These are phyloP conservation scores for Melangyna quadrimaculata DNA, from an alignment of 2,888 invertebrate genomes.

Conservation along the genomic window DNA sequence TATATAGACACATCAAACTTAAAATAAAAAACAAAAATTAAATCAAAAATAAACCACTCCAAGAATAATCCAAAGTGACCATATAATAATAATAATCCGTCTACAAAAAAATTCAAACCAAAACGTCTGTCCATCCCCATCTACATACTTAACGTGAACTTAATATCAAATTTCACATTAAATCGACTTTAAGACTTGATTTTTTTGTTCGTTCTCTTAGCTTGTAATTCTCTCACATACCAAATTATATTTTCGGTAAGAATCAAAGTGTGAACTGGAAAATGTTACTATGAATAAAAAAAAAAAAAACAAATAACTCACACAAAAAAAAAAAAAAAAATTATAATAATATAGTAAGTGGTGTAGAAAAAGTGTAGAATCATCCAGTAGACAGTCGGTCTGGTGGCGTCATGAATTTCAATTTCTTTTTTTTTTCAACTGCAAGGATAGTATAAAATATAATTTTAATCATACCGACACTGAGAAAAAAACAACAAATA, in stretches of 20 bases:
- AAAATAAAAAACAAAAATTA: constrained; percentile 5
- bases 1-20: constrained; percentile 49
- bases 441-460: not conserved
- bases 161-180: constrained; percentile 72
- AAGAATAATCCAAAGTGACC: constrained; percentile 57
- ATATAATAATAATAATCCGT: constrained; percentile 60
- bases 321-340: constrained; percentile 43
- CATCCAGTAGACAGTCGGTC: constrained; percentile 71
- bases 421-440: constrained; percentile 37
- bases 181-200: constrained; percentile 61
- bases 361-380: constrained; percentile 70
- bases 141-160: constrained; percentile 69
- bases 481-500: constrained; percentile 7
- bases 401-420: constrained; percentile 72
- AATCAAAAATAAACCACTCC: constrained; percentile 46
- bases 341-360: constrained; percentile 70
- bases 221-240: not conserved
- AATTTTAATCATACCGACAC: not conserved
- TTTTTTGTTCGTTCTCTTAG: not conserved
- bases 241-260: constrained; percentile 37
- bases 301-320: constrained; percentile 51
- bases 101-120: not conserved
- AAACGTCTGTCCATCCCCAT: constrained; percentile 54
- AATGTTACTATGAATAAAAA: constrained; percentile 62
- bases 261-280: constrained; percentile 70